Base-by-base conservation (phyloP, 2,113 vertebrate species). In the Eretmochelys imbricata region DNA sequence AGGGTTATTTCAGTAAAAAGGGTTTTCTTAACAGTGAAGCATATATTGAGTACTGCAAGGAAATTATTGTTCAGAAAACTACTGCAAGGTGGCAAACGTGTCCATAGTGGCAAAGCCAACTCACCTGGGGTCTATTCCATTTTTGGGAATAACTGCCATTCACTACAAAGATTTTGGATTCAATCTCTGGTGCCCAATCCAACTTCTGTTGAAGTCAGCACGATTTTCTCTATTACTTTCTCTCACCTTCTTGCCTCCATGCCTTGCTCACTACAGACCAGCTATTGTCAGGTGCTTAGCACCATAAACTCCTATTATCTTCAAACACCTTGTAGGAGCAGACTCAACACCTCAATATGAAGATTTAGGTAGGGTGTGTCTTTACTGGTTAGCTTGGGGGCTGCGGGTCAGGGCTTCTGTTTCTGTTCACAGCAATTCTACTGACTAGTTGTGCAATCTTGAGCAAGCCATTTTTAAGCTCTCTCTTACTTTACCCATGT, bases 381-480 rank as follows among this genome's bases (percentile, higher is more conserved):
- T 75, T 87, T n/a, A 85, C 19, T 85, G 42, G 24, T 20, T 83
- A 14, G 4, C 8, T 49, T 42, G 46, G 24, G 8, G 75, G 24
- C 5, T 5, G 6, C 22, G 35, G 89, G 55, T 72, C 65, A 19
- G 49, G 55, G 10, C 35, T 82, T 80, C 55, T 6, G 8, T 72
- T 89, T 79, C 53, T 88, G 1, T 82, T 75, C 29, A 46, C 35
- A 1, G 0, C 48, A 85, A 14, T 53, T 94, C 5, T 54, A 16
- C 84, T 84, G 48, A 55, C 1, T 5, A 0, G 0, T 72, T 12
- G 12, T 88, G 42, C 79, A 85, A 1, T 1, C 0, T 0, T 0
- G 69, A 76, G 35, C 9, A 82, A 62, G 27, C 38, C 53, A 8
- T 79, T 11, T n/a, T 42, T 90, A 25, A 10, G 6, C 24, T 84